Base-by-base conservation (phyloP, 2,888 invertebrate genomes). In the Balanococcus diminutus region DNA sequence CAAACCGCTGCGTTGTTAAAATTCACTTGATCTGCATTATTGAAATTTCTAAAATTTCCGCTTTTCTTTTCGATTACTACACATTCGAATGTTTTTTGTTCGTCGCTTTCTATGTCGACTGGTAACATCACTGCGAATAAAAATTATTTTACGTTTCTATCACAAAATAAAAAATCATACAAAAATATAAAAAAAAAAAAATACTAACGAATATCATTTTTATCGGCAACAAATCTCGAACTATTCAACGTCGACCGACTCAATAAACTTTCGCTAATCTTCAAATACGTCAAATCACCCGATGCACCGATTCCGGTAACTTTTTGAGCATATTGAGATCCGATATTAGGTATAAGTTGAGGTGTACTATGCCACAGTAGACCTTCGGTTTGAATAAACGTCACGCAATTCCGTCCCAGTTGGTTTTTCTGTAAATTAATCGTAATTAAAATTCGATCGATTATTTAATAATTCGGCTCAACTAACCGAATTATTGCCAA, bases 221-320 rank as follows among this genome's bases (percentile, higher is more conserved):
- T 94, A 89, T 97, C 97, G 11, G 97, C 96, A 88, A 97, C 95
- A 72, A 98, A 95, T 86, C 95, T 96, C 32, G 97, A 95, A 88
- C 95, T 95, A 79, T 95, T 93, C 86, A 98, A 92, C 89, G 95
- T 96, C 88, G 96, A 94, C 0, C 96, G 95, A 90, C 97, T 98
- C 87, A 98, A 96, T n/a, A 97, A 91, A 1, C 95, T 94, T 90
- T 98, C 97, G 88, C 98, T 97, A 85, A 98, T 94, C 90, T 96
- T 96, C 82, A 98, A 92, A 89, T 96, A 97, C 0, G 98, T 99
- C 90, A 97, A 96, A 91, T 99, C 98, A 0, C 97, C 98, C n/a
- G 96, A 96, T 4, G 98, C 98, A 0, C 96, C 95, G 19, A 98
- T 93, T 97, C 97, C 98, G 0, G 96, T 96, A 0, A 97, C 98